These are phyloP conservation scores for Pterocles burchelli DNA, from an alignment of 2,113 vertebrate genomes.

Conservation along the genomic window DNA sequence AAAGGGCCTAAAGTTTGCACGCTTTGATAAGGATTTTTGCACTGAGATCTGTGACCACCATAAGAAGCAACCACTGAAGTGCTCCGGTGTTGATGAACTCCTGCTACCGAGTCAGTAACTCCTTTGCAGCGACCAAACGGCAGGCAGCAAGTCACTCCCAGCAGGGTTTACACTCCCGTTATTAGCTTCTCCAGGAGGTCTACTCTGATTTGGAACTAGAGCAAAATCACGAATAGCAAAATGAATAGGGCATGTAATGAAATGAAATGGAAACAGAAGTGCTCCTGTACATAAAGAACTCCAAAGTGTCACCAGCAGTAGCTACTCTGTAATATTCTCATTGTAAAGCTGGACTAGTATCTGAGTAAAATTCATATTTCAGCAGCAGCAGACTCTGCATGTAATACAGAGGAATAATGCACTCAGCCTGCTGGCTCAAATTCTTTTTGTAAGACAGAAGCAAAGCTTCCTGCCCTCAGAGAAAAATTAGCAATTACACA, in stretches of 20 bases:
- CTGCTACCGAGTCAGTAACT: neutral
- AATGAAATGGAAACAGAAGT: neutral
- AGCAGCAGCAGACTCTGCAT: neutral
- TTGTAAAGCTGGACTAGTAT: neutral
- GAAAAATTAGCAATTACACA: neutral
- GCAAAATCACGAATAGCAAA: neutral
- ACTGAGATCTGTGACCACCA: neutral
- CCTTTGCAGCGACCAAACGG: neutral
- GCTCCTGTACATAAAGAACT: neutral
- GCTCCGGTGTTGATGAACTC: neutral
- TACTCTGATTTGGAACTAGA: neutral
- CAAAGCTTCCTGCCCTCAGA: neutral
- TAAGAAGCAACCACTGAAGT: neutral
- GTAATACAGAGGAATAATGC: neutral
- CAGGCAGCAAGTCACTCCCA: neutral
- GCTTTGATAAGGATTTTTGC: neutral
- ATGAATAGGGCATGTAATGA: neutral
- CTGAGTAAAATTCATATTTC: neutral
- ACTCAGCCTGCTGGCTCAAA: neutral
- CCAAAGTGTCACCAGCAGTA: neutral
- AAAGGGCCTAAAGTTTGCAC: neutral
- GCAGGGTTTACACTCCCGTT: neutral
- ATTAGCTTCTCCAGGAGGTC: neutral
- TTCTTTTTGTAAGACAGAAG: neutral
- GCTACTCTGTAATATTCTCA: neutral